These are phyloP conservation scores for Turnix velox DNA, from an alignment of 2,113 vertebrate genomes.

Conservation along the genomic window DNA sequence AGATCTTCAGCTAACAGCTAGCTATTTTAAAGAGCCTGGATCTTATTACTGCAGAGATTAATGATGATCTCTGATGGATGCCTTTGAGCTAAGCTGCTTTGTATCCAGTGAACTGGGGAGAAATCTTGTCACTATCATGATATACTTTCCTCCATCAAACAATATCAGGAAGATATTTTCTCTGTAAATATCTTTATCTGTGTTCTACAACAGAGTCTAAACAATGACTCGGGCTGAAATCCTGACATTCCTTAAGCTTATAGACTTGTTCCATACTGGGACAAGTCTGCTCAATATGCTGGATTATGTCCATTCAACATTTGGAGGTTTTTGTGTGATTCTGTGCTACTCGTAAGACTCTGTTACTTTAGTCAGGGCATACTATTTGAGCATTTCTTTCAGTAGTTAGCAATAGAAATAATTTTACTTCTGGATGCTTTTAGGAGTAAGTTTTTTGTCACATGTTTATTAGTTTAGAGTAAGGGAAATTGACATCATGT, in stretches of 20 bases:
- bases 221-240: slow-evolving; percentile 31
- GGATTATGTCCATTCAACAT: background rate
- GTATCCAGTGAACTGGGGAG: background rate
- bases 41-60: slow-evolving; percentile 56
- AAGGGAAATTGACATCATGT: background rate
- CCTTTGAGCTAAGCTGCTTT: slow-evolving; percentile 38
- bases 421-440: background rate
- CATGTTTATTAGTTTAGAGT: background rate
- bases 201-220: slow-evolving; percentile 27
- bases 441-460: background rate
- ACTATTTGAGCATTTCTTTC: background rate
- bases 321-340: background rate
- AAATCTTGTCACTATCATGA: slow-evolving; percentile 35
- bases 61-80: slow-evolving; percentile 40
- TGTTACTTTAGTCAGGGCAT: background rate
- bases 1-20: slow-evolving; percentile 40
- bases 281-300: background rate
- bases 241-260: slow-evolving; percentile 38
- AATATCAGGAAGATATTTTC: slow-evolving; percentile 59
- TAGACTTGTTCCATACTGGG: background rate
- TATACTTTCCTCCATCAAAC: slow-evolving; percentile 36
- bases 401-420: background rate
- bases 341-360: background rate
- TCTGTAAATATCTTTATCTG: slow-evolving; percentile 65
- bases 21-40: slow-evolving; percentile 40